phyloP scores from a whole-genome alignment of 2,888 invertebrate species.

The Cataglyphis cursor region DNA sequence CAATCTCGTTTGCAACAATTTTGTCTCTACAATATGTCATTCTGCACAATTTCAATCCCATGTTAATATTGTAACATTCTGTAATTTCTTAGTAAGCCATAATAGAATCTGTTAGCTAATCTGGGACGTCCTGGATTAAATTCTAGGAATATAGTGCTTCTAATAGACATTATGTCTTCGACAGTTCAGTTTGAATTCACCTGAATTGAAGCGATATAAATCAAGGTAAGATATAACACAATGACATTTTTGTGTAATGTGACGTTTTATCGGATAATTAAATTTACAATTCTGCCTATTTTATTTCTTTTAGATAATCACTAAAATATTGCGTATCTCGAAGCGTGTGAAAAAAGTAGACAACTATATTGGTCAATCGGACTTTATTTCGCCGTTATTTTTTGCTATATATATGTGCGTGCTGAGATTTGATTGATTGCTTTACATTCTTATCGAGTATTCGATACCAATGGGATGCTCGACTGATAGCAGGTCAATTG shows the following conservation, averaged over 20 bases:
- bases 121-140: slow-evolving; percentile 74
- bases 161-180: slow-evolving; percentile 29
- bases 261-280: not conserved
- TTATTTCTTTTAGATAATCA: not conserved
- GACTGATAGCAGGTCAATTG: slow-evolving; percentile 43
- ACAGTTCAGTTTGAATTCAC: not conserved
- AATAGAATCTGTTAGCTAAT: slow-evolving; percentile 53
- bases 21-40: slow-evolving; percentile 6
- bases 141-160: slow-evolving; percentile 73
- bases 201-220: not conserved
- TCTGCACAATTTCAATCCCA: not conserved
- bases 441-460: slow-evolving; percentile 49
- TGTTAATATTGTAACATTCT: slow-evolving; percentile 33
- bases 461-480: slow-evolving; percentile 27
- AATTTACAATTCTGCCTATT: not conserved
- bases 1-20: slow-evolving; percentile 13
- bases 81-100: slow-evolving; percentile 51
- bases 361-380: slow-evolving; percentile 35
- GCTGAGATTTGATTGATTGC: slow-evolving; percentile 48
- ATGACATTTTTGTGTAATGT: not conserved
- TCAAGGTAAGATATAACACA: not conserved
- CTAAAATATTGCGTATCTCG: not conserved
- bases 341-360: slow-evolving; percentile 40
- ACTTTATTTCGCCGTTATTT: slow-evolving; percentile 26
- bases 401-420: slow-evolving; percentile 9